phyloP scores from a whole-genome alignment of 2,888 invertebrate genomes.

The Apantesis nais region DNA sequence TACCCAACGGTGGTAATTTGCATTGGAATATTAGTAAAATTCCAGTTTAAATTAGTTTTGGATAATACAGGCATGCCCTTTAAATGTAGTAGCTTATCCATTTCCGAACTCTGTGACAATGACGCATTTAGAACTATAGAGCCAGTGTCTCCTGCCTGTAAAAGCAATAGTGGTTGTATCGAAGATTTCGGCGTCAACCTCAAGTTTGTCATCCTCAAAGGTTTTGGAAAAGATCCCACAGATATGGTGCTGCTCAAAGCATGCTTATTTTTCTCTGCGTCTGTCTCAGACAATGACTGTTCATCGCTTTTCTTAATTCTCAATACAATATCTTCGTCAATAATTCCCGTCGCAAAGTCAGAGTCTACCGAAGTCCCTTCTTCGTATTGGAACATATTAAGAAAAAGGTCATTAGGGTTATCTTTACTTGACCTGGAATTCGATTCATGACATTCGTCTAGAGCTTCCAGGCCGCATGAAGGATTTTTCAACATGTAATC shows the following conservation, averaged over 20 bases:
- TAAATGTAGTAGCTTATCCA: slow-evolving; percentile 50
- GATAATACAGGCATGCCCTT: slow-evolving; percentile 53
- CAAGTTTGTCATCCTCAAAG: slow-evolving; percentile 65
- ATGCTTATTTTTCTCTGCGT: slow-evolving; percentile 58
- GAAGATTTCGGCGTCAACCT: slow-evolving; percentile 71
- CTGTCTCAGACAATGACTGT: slow-evolving; percentile 34
- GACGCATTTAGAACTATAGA: slow-evolving; percentile 62
- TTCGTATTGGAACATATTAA: slow-evolving; percentile 40
- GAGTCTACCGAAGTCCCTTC: slow-evolving; percentile 53
- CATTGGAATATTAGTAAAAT: slow-evolving; percentile 60
- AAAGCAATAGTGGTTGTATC: slow-evolving; percentile 58
- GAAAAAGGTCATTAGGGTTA: slow-evolving; percentile 30
- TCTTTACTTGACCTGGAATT: slow-evolving; percentile 35
- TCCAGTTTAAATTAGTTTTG: slow-evolving; percentile 58
- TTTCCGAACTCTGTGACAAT: slow-evolving; percentile 50
- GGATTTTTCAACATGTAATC: slow-evolving; percentile 52
- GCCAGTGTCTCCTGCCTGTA: slow-evolving; percentile 69
- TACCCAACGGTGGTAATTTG: slow-evolving; percentile 73
- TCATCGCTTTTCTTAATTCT: slow-evolving; percentile 10
- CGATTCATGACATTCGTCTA: slow-evolving; percentile 54
- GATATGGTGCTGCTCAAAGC: slow-evolving; percentile 60
- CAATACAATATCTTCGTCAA: slow-evolving; percentile 57
- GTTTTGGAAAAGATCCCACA: slow-evolving; percentile 63
- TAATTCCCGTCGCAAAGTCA: slow-evolving; percentile 58
- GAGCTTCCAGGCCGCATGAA: slow-evolving; percentile 44